A percentile compares a stretch with the other conserved stretches of the same genome.
These are phyloP conservation scores for Heterochromis multidens DNA, from an alignment of 2,113 vertebrate species.

Conservation along the genomic window DNA sequence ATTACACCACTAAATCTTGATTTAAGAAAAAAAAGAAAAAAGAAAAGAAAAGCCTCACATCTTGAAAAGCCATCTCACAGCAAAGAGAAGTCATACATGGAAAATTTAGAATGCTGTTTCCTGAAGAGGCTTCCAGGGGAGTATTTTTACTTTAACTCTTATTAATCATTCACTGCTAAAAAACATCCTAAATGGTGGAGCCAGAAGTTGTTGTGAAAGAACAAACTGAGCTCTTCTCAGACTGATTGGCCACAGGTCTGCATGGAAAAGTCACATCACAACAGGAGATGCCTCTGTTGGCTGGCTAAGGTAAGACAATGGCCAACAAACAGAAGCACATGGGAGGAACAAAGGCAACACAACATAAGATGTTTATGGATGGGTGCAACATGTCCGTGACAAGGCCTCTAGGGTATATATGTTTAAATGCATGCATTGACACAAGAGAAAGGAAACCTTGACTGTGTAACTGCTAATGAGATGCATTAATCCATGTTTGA, in stretches of 20 bases:
- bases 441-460: background rate
- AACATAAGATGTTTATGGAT: background rate
- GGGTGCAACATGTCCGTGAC: background rate
- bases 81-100: conserved; percentile 56
- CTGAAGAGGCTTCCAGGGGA: conserved; percentile 36
- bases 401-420: background rate
- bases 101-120: conserved; percentile 54
- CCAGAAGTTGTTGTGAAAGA: conserved; percentile 39
- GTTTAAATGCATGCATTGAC: background rate
- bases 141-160: conserved; percentile 52
- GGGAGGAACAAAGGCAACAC: background rate
- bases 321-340: conserved; percentile 29
- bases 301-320: background rate
- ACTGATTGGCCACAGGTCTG: conserved; percentile 30
- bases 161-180: conserved; percentile 60
- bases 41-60: conserved; percentile 36
- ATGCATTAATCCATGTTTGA: background rate
- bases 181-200: conserved; percentile 30
- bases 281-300: conserved; percentile 13
- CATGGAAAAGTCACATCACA: conserved; percentile 59
- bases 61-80: conserved; percentile 68
- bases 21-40: background rate
- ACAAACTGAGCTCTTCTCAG: conserved; percentile 11
- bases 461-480: background rate
- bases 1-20: conserved; percentile 38